phyloP scores from a whole-genome alignment of 2,797 vertebrate species.

The Clarias pachynema region DNA sequence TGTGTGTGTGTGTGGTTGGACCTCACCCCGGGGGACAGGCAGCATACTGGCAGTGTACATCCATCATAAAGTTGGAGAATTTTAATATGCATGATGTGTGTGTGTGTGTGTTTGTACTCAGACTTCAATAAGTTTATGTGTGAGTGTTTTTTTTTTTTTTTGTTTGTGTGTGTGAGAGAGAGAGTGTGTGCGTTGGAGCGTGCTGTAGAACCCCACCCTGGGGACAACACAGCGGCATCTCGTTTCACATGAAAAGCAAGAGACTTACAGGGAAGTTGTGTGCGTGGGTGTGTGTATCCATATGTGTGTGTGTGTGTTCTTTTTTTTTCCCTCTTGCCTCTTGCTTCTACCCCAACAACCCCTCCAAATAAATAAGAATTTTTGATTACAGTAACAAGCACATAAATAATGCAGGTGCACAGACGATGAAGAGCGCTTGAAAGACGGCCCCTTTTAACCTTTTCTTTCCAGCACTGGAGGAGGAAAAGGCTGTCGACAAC shows the following conservation, averaged over 20 bases:
- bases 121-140: conserved; percentile 48
- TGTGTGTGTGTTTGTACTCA: conserved; percentile 29
- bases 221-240: conserved; percentile 75
- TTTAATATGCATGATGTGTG: conserved; percentile 56
- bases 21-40: conserved; percentile 53
- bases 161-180: conserved; percentile 39
- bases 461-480: conserved; percentile 63
- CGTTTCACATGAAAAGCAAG: conserved; percentile 76
- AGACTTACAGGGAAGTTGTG: conserved; percentile 64
- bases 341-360: conserved; percentile 49
- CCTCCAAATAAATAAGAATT: conserved; percentile 76
- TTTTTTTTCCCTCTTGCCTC: conserved; percentile 33
- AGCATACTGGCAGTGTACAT: conserved; percentile 49
- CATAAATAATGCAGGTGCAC: conserved; percentile 76
- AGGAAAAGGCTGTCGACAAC: conserved; percentile 56
- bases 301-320: conserved; percentile 50
- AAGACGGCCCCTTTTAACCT: conserved; percentile 75
- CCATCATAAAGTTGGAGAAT: conserved; percentile 53
- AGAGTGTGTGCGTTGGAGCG: conserved; percentile 36
- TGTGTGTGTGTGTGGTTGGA: conserved; percentile 44
- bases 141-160: conserved; percentile 37
- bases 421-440: conserved; percentile 71
- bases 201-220: conserved; percentile 62
- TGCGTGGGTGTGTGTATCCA: conserved; percentile 40
- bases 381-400: conserved; percentile 81